Conservation (phyloP, 2,113 vertebrate species). For the Urocynchramus pylzowi region DNA sequence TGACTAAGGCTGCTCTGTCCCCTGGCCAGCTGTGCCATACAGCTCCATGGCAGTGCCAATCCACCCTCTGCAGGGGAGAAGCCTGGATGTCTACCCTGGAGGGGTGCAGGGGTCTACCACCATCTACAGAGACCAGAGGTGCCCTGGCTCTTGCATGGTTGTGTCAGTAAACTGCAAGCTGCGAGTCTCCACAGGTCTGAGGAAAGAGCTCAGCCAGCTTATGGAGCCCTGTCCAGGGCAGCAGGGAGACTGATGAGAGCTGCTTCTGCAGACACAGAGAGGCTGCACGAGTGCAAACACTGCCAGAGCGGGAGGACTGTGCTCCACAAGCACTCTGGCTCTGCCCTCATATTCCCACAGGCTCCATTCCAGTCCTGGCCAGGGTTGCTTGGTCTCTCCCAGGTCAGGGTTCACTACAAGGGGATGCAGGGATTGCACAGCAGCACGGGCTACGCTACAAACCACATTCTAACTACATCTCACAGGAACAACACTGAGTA, state of each 20-base stretch:
- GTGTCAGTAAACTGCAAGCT: not conserved
- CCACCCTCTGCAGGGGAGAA: fast-evolving
- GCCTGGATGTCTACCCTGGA: too few relatives aligned
- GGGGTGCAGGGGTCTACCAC: not conserved
- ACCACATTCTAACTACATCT: not conserved
- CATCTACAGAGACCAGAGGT: not conserved
- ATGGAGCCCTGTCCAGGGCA: not conserved
- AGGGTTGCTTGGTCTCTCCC: not conserved
- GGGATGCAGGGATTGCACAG: conserved; percentile 1
- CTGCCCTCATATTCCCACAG: not conserved
- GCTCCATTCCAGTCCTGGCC: not conserved
- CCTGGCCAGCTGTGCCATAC: not conserved
- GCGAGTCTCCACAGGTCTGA: not conserved
- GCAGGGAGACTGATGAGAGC: not conserved
- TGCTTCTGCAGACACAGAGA: not conserved
- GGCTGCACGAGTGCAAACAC: not conserved
- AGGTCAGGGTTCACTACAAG: not conserved
- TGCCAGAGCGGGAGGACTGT: not conserved
- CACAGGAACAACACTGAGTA: not conserved
- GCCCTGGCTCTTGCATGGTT: fast-evolving
- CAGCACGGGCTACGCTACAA: not conserved
- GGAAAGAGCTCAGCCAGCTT: not conserved
- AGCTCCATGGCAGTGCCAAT: not conserved
- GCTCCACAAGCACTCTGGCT: not conserved
- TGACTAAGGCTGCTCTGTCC: not conserved